A percentile compares a stretch with the other conserved stretches of the same genome.
phyloP scores from a whole-genome alignment of 2,113 vertebrate species.

The Astur gentilis region DNA sequence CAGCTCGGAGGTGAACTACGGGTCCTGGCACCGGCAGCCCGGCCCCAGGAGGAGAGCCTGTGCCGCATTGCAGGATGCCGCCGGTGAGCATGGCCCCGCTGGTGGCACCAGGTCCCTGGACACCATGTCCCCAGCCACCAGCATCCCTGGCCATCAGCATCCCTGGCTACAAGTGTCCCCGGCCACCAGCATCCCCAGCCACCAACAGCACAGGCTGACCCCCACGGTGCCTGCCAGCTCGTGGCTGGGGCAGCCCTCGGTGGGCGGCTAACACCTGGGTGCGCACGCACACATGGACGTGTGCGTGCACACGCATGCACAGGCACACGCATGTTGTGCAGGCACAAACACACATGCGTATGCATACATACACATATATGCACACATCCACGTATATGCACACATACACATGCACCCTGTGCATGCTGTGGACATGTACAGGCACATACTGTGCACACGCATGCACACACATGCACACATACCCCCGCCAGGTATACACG shows the following conservation, averaged over 20 bases:
- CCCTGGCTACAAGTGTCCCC: fast-evolving
- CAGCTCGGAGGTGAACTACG: neutral
- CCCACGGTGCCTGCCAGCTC: too few species aligned
- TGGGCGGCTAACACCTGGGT: neutral
- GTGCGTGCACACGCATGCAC: neutral
- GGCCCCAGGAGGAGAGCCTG: neutral
- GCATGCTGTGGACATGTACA: too few species aligned
- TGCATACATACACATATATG: too few species aligned
- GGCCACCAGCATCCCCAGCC: neutral
- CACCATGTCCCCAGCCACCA: neutral
- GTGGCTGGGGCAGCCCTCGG: neutral
- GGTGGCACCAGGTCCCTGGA: too few species aligned
- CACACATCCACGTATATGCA: too few species aligned
- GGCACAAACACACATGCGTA: too few species aligned
- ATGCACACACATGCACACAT: fast-evolving
- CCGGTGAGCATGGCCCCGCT: neutral
- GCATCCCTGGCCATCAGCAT: neutral
- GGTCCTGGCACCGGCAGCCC: neutral
- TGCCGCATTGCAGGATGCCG: neutral
- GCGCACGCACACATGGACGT: neutral
- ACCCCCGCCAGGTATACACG: too few species aligned
- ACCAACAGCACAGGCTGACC: neutral
- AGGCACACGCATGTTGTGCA: neutral
- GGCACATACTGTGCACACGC: too few species aligned
- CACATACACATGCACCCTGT: too few species aligned